Evolutionary conservation across 2,113 vertebrate species (phyloP).

Genomic region (Periophthalmodon schlosseri): DNA sequence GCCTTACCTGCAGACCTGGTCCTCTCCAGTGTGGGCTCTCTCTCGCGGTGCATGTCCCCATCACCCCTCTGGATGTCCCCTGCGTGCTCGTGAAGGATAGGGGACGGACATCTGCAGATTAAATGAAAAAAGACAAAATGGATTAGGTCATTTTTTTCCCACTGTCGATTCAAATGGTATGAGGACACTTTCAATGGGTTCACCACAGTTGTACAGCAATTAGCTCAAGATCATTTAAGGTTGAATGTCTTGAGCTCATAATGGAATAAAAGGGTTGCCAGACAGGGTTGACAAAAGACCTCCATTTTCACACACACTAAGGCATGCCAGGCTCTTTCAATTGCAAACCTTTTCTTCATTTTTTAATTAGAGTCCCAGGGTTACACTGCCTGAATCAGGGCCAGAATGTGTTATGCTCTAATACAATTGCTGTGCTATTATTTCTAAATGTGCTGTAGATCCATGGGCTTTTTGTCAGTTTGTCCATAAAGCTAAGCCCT

Average conservation of each 20-base stretch:
- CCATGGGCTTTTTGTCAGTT: slow-evolving; percentile 17
- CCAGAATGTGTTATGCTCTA: slow-evolving; percentile 26
- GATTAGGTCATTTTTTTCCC: slow-evolving; percentile 19
- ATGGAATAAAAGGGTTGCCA: slow-evolving; percentile 57
- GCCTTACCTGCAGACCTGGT: slow-evolving; percentile 82
- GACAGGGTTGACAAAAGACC: slow-evolving; percentile 38
- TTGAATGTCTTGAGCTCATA: slow-evolving; percentile 61
- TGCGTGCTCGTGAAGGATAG: slow-evolving; percentile 85
- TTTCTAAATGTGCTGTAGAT: slow-evolving; percentile 29
- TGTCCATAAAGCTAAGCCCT: no score
- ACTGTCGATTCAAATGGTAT: slow-evolving; percentile 6
- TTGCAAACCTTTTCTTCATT: slow-evolving; percentile 21
- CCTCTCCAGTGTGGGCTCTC: slow-evolving; percentile 85
- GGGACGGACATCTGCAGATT: slow-evolving; percentile 86
- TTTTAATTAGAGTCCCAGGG: slow-evolving; percentile 56
- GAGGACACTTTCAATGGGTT: slow-evolving; percentile 39
- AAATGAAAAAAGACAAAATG: slow-evolving; percentile 12
- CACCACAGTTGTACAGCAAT: slow-evolving; percentile 45
- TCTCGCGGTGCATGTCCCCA: slow-evolving; percentile 83
- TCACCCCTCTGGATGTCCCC: slow-evolving; percentile 79
- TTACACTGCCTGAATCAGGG: slow-evolving; percentile 28
- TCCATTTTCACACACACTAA: slow-evolving; percentile 43
- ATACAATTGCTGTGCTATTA: slow-evolving; percentile 1
- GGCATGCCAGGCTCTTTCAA: slow-evolving; percentile 38
- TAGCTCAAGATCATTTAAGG: slow-evolving; percentile 57